phyloP scores from a whole-genome alignment of 2,888 invertebrate species.

The Flexamia atlantica region DNA sequence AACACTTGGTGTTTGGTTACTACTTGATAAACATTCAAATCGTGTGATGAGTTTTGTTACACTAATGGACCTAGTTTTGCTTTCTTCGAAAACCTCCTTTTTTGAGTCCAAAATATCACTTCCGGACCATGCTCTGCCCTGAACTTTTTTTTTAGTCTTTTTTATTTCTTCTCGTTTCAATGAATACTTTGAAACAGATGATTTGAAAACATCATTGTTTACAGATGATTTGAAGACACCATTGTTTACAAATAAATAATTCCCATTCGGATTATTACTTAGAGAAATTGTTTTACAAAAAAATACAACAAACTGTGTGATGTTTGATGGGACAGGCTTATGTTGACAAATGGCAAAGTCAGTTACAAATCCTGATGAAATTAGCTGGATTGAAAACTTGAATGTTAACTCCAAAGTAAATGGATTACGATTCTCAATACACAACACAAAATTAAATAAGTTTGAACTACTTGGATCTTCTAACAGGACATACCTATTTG shows the following conservation, averaged over 20 bases:
- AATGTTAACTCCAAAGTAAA: not conserved
- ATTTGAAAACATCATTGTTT: not conserved
- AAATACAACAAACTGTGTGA: conserved; percentile 2
- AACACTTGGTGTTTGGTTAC: not conserved
- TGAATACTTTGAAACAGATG: not conserved
- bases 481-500: conserved; percentile 26
- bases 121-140: conserved; percentile 59
- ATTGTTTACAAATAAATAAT: not conserved
- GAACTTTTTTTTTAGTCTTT: conserved; percentile 50
- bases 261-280: not conserved
- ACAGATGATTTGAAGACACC: too few relatives aligned
- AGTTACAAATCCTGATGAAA: conserved; percentile 25
- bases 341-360: conserved; percentile 41
- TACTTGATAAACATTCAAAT: conserved; percentile 66
- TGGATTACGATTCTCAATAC: conserved; percentile 11
- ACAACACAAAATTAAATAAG: conserved; percentile 10
- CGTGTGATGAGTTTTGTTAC: conserved; percentile 68
- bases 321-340: not conserved
- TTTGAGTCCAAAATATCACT: conserved; percentile 61
- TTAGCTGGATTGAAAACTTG: conserved; percentile 16
- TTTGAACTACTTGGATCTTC: conserved; percentile 29
- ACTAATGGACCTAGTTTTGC: conserved; percentile 60
- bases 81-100: conserved; percentile 45
- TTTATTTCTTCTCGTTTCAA: conserved; percentile 22
- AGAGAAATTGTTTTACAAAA: conserved; percentile 6